Conservation (phyloP, 2,797 vertebrate genomes). For the Vultur gryphus region DNA sequence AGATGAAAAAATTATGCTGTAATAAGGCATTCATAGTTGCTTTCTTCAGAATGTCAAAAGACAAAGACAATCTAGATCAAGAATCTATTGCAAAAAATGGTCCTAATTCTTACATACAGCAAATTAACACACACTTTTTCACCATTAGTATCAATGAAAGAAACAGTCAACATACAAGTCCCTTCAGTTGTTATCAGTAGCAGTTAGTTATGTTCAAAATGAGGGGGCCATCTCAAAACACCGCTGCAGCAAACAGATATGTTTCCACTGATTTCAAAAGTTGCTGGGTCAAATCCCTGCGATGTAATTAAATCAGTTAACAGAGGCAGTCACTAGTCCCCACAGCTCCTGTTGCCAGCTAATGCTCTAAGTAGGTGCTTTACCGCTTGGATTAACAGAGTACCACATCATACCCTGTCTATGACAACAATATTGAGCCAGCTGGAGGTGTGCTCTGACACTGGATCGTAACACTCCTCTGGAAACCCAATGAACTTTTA, state of each 20-base stretch:
- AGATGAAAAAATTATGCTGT: neutral
- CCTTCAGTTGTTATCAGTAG: neutral
- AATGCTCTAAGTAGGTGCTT: neutral
- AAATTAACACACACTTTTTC: neutral
- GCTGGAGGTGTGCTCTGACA: neutral
- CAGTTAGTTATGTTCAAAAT: neutral
- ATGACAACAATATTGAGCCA: neutral
- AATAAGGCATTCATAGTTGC: neutral
- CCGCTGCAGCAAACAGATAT: neutral
- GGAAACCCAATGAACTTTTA: neutral
- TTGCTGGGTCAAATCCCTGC: neutral
- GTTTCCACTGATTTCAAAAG: neutral
- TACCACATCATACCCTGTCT: neutral
- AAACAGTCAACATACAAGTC: neutral
- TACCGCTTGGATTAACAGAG: neutral
- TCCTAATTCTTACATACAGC: neutral
- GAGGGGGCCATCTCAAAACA: neutral
- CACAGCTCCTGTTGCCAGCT: neutral
- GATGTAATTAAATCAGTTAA: neutral
- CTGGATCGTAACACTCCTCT: neutral
- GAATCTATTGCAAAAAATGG: neutral
- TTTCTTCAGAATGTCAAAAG: neutral
- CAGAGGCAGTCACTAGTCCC: neutral
- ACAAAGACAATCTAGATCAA: neutral
- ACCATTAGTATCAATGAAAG: neutral